phyloP scores from a whole-genome alignment of 2,888 invertebrate genomes.

The Tetragonula carbonaria region DNA sequence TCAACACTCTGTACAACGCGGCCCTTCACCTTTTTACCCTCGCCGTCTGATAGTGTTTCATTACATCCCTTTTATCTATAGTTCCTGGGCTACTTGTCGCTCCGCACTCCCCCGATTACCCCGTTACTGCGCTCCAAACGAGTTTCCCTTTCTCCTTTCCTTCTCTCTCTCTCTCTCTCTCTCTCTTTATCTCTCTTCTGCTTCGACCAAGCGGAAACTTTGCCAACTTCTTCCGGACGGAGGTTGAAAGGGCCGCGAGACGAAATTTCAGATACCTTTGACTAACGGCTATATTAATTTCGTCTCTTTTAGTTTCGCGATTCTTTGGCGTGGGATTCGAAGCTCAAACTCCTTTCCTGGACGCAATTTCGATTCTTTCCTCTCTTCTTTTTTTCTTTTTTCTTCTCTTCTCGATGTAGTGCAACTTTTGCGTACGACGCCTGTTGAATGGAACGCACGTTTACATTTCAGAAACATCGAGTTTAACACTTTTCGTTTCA shows the following conservation, averaged over 20 bases:
- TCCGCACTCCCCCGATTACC: neutral
- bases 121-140: conserved; percentile 6
- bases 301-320: conserved; percentile 3
- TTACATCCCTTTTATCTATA: conserved; percentile 68
- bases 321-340: neutral
- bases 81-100: conserved; percentile 47
- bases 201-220: conserved; percentile 24
- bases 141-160: neutral
- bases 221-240: conserved; percentile 19
- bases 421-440: neutral
- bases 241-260: conserved; percentile 28
- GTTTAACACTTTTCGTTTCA: neutral
- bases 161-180: neutral
- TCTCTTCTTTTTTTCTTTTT: neutral
- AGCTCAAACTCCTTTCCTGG: neutral
- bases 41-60: conserved; percentile 73
- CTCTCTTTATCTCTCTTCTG: neutral
- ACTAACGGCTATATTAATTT: conserved; percentile 41
- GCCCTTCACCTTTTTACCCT: conserved; percentile 67
- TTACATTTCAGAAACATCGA: neutral
- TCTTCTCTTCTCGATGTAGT: neutral
- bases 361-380: neutral
- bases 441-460: neutral
- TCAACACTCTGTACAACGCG: conserved; percentile 78
- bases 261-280: conserved; percentile 47